These are phyloP conservation scores for Euleptes europaea DNA, from an alignment of 2,113 vertebrate species.

Conservation along the genomic window DNA sequence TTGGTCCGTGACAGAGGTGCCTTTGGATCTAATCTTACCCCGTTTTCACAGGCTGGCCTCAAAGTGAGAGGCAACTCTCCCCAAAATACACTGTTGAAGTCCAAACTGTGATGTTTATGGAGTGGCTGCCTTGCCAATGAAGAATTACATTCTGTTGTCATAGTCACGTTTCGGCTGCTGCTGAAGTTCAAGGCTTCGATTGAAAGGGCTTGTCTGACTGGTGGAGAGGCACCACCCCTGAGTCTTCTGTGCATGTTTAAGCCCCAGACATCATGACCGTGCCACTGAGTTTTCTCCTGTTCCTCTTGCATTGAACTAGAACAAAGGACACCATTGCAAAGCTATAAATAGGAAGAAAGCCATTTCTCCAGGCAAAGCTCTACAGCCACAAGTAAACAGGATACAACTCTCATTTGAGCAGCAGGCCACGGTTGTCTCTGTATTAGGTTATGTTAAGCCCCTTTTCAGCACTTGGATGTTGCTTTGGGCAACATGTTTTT, in stretches of 20 bases:
- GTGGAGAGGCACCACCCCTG: neutral
- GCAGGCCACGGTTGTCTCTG: neutral
- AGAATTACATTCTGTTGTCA: rapidly evolving
- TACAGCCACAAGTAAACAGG: rapidly evolving
- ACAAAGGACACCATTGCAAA: slow-evolving; percentile 15
- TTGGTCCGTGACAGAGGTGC: slow-evolving; percentile 55
- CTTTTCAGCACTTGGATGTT: neutral
- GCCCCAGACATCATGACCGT: neutral
- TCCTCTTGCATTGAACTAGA: slow-evolving; percentile 60
- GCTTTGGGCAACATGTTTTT: neutral
- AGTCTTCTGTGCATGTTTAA: neutral
- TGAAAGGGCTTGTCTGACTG: slow-evolving; percentile 59
- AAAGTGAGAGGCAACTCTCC: slow-evolving; percentile 11
- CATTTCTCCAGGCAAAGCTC: neutral
- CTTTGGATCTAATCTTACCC: slow-evolving; percentile 28
- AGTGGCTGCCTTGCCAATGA: slow-evolving; percentile 29
- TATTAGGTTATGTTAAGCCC: neutral
- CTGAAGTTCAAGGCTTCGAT: slow-evolving; percentile 51
- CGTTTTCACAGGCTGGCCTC: neutral
- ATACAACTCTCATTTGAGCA: neutral
- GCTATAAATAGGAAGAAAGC: neutral
- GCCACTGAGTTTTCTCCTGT: neutral
- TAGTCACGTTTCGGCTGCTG: slow-evolving; percentile 25
- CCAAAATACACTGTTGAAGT: slow-evolving; percentile 40
- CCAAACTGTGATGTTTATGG: slow-evolving; percentile 70